Percentiles rank a stretch among this genome's conserved stretches.
phyloP scores from a whole-genome alignment of 53 echinoderm and acorn worm genomes.

The Mesocentrotus franciscanus region DNA sequence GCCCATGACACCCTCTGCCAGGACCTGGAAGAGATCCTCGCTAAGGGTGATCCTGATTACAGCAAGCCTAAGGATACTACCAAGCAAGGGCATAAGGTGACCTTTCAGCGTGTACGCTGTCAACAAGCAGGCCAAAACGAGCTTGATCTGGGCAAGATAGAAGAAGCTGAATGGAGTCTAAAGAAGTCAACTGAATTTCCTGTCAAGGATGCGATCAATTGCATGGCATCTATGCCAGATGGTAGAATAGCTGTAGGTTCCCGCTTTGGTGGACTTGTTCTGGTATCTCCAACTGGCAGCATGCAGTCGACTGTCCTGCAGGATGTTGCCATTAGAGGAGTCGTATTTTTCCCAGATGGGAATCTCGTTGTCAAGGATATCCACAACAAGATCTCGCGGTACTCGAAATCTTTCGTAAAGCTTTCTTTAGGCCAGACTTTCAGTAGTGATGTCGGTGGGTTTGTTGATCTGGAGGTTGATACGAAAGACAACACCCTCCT shows the following conservation, averaged over 20 bases:
- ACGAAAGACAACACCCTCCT: neutral
- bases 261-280: constrained; percentile 14
- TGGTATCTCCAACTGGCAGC: neutral
- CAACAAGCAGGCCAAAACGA: neutral
- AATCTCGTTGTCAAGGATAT: constrained; percentile 16
- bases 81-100: neutral
- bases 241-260: constrained; percentile 49
- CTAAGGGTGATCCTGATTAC: constrained; percentile 40
- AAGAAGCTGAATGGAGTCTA: neutral
- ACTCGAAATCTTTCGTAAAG: neutral
- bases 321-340: neutral
- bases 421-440: neutral
- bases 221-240: constrained; percentile 54
- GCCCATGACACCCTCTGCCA: constrained; percentile 50
- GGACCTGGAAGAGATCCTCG: constrained; percentile 17
- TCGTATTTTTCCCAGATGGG: constrained; percentile 37
- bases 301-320: neutral
- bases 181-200: neutral
- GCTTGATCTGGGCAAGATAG: constrained; percentile 41
- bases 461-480: constrained; percentile 43
- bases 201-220: constrained; percentile 22
- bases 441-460: constrained; percentile 38
- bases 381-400: neutral
- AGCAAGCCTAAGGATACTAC: constrained; percentile 11
- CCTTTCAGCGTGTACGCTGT: constrained; percentile 37